Evolutionary conservation across 2,113 vertebrate species (phyloP).

Genomic region (Tringa solitaria): DNA sequence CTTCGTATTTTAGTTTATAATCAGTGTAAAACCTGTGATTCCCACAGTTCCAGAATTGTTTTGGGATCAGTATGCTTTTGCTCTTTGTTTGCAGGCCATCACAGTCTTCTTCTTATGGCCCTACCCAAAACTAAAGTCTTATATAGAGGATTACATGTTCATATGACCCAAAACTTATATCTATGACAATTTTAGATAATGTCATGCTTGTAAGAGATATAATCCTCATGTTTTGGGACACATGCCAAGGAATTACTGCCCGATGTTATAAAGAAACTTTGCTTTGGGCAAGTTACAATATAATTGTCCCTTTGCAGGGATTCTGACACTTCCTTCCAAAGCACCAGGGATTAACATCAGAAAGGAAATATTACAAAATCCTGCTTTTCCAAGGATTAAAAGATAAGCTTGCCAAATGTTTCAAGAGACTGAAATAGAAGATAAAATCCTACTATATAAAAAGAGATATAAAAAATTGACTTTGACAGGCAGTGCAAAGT

Average conservation of each 20-base stretch:
- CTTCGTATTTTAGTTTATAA: background rate
- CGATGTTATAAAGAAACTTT: background rate
- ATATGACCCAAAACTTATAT: background rate
- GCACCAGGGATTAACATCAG: background rate
- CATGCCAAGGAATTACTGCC: background rate
- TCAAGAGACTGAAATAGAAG: background rate
- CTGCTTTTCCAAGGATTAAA: constrained; percentile 3
- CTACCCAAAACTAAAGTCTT: background rate
- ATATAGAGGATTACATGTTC: background rate
- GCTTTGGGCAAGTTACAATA: background rate
- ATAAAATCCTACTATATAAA: background rate
- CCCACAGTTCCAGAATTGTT: background rate
- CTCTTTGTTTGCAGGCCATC: background rate
- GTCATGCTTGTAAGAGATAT: background rate
- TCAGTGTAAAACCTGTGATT: background rate
- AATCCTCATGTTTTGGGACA: background rate
- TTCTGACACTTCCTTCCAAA: constrained; percentile 1
- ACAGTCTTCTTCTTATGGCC: background rate
- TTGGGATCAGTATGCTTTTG: background rate
- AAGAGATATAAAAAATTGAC: background rate
- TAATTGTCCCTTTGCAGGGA: background rate
- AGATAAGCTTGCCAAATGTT: background rate
- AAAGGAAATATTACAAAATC: constrained; percentile 14
- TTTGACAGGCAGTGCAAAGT: background rate
- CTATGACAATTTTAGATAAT: background rate